Evolutionary conservation across 2,113 vertebrate species (phyloP), one percentile per base, ranked within the genome.

Genomic region (Rhinolophus ferrumequinum): DNA sequence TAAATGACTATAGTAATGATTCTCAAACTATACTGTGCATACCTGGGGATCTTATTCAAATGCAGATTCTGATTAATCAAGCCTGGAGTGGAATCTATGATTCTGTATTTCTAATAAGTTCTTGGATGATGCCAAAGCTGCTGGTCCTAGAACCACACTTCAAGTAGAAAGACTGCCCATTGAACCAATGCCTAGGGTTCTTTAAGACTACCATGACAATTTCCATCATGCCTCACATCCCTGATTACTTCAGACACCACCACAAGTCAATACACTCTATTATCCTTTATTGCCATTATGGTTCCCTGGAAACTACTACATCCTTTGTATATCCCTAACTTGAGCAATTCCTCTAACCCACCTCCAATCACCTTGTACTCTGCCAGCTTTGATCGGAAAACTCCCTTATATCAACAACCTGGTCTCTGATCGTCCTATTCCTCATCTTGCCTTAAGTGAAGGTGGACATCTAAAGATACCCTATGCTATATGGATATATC

Each of bases 331-430:
- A 54, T 80, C 66, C n/a, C 22, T 50, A 33, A 76, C 6, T 69
- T 87, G 15, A 38, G 83, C 26, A 64, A 19, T 24, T 70, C 12
- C 18, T 50, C 33, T 24, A 90, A 26, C 7, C 3, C 2, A 54
- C 30, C 47, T 6, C 28, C 8, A 35, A 69, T 69, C 6, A 47
- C 30, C 26, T 52, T 93, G 8, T 70, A 10, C 83, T 88, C 60
- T 47, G 69, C 14, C 62, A 92, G 52, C 30, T 70, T 84, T 89
- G 73, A 81, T 75, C 21, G 67, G 64, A 84, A 93, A 95, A 86
- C 28, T 12, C 28, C 58, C 5, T 94, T 44, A 9, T 30, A 86
- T 76, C 47, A 47, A 52, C 22, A 67, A 16, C 35, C 50, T 93
- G 18, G 50, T 67, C 50, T 91, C 28, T 58, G 16, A 88, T 84